Evolutionary conservation across 2,888 invertebrate species (phyloP), one percentile per base, ranked within the genome.

Genomic region (Agrochola circellaris): DNA sequence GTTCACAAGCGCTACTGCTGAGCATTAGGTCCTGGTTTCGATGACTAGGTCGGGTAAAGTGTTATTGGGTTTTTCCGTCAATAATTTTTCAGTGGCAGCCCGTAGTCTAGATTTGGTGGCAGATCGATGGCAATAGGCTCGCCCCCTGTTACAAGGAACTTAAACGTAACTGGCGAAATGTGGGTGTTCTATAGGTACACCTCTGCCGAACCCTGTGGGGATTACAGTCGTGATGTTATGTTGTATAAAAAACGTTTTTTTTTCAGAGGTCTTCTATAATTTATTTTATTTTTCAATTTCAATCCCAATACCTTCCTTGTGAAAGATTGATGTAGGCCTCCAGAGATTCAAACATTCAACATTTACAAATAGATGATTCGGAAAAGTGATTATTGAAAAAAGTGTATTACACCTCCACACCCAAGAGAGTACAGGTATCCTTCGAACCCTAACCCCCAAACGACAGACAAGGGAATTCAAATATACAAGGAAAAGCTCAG

Each of bases 381-480:
- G 56, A 65, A 79, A 79, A 79, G 58, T 80, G 79, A 82, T 79
- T 77, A 85, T 85, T 75, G 74, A 76, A 81, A 73, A 78, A 77
- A 79, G 61, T 66, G 56, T 75, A 73, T 75, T 66, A 73, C 54
- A 75, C 75, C 56, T 65, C 26, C 45, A 66, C 54, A 73, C 75
- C 51, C 67, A 23, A 38, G 66, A 51, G 78, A n/a, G n/a, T 23
- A n/a, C 23, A 61, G 45, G 61, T 81, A 77, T 62, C 73, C 70
- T 72, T 71, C 80, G 34, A 62, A 74, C 66, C 69, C 38, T 38
- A 48, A 82, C 34, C 65, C 51, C 54, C 11, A 74, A 77, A 79
- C 76, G 75, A 78, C 38, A 68, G 73, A 67, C 79, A 64, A 60
- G 79, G 79, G 77, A 86, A 80, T 85, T 58, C n/a, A 77, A 80